These are phyloP conservation scores for Papilio aristodemus DNA, from an alignment of 1,140 invertebrate species.

Conservation along the genomic window DNA sequence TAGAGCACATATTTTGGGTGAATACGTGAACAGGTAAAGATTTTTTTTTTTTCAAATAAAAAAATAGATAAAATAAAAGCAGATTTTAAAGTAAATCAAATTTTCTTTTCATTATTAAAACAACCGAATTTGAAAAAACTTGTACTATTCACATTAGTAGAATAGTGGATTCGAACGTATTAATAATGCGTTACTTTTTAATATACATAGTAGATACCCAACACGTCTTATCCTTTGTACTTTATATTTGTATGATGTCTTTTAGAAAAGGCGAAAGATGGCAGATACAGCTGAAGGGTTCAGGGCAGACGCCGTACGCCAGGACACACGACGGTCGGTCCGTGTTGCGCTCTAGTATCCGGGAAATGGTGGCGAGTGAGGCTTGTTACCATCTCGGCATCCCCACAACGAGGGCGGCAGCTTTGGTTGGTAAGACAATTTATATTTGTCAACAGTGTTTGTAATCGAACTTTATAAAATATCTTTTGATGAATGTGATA, in stretches of 20 bases:
- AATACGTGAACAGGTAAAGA: conserved; percentile 82
- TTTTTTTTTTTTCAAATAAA: too few species aligned
- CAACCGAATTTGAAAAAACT: too few species aligned
- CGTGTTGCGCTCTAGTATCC: conserved; percentile 83
- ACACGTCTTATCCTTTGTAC: not conserved
- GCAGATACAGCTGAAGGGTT: conserved; percentile 86
- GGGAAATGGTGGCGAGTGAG: conserved; percentile 86
- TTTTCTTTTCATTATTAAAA: not conserved
- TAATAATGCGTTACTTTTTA: too few species aligned
- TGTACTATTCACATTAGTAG: too few species aligned
- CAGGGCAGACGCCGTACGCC: conserved; percentile 85
- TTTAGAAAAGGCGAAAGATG: conserved; percentile 81
- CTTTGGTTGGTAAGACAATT: conserved; percentile 71
- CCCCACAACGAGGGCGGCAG: conserved; percentile 82
- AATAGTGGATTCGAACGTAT: too few species aligned
- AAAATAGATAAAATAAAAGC: not conserved
- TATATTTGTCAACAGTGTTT: too few species aligned
- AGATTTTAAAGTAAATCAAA: too few species aligned
- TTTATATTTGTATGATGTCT: conserved; percentile 23
- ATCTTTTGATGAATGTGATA: too few species aligned
- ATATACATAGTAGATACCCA: too few species aligned
- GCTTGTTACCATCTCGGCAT: conserved; percentile 83
- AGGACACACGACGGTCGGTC: conserved; percentile 84
- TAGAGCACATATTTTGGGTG: conserved; percentile 83
- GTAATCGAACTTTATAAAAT: too few species aligned